Conservation (phyloP, 2,888 invertebrate genomes). For the Xylocampa areola region DNA sequence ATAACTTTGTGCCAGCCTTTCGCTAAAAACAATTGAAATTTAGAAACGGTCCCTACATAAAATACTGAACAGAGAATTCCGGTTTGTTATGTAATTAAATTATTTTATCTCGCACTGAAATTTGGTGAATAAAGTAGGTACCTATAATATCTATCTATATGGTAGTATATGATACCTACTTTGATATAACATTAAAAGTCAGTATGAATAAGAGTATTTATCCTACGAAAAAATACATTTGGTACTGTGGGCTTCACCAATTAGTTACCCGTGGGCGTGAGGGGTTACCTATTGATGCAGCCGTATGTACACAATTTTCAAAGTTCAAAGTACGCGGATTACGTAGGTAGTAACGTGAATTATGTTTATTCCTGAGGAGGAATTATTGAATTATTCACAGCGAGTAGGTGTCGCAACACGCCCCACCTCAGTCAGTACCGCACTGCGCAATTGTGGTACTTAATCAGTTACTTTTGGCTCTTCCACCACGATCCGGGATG, state of each 20-base stretch:
- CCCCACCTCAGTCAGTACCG: constrained; percentile 25
- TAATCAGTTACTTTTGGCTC: constrained; percentile 41
- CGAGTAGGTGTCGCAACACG: constrained; percentile 44
- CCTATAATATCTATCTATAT: too few species aligned
- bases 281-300: too few species aligned
- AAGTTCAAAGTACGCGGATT: constrained; percentile 41
- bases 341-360: constrained; percentile 37
- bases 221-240: too few species aligned
- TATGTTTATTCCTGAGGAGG: constrained; percentile 23
- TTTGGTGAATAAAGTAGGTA: constrained; percentile 1
- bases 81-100: not conserved
- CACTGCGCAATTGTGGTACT: constrained; percentile 43
- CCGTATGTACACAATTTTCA: too few species aligned
- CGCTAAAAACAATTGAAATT: too few species aligned
- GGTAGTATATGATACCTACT: too few species aligned
- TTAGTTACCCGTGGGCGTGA: not conserved
- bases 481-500: constrained; percentile 24
- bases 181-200: too few species aligned
- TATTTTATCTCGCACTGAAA: constrained; percentile 24
- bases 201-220: too few species aligned
- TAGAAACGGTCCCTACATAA: too few species aligned
- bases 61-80: constrained; percentile 1
- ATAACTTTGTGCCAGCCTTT: too few species aligned
- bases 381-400: constrained; percentile 31
- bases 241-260: too few species aligned